These are phyloP conservation scores for Chroicocephalus ridibundus DNA, from an alignment of 2,113 vertebrate genomes.

Conservation along the genomic window DNA sequence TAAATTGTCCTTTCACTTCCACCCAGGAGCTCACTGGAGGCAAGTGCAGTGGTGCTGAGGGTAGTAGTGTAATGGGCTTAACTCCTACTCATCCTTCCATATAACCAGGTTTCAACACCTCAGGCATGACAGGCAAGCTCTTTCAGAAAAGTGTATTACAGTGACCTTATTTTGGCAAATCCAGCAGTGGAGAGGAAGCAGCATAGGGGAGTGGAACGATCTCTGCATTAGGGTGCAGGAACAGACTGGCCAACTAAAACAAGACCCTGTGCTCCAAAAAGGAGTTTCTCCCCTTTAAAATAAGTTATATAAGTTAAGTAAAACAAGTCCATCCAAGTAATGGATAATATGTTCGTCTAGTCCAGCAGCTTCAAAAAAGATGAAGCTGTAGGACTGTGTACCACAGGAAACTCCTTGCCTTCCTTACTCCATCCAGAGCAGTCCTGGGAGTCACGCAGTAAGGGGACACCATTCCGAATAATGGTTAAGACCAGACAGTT, in stretches of 20 bases:
- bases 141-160: background rate
- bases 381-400: background rate
- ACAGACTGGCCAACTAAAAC: background rate
- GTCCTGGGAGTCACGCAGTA: background rate
- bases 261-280: background rate
- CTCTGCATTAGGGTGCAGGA: background rate
- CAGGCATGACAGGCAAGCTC: background rate
- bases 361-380: background rate
- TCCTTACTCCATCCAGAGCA: background rate
- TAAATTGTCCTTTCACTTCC: background rate
- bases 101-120: background rate
- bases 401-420: background rate
- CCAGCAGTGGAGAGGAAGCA: background rate
- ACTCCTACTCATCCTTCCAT: background rate
- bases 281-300: background rate
- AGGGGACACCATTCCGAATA: fast-evolving
- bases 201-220: background rate
- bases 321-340: background rate
- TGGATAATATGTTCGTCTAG: background rate
- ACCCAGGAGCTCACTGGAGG: background rate
- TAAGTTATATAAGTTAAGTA: background rate
- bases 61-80: background rate
- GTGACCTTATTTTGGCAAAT: slow-evolving; percentile 3
- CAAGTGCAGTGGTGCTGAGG: background rate
- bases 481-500: background rate